Percentiles rank a stretch among this genome's conserved stretches.
These are phyloP conservation scores for Parnassius orleans DNA, from an alignment of 2,888 invertebrate genomes.

Conservation along the genomic window DNA sequence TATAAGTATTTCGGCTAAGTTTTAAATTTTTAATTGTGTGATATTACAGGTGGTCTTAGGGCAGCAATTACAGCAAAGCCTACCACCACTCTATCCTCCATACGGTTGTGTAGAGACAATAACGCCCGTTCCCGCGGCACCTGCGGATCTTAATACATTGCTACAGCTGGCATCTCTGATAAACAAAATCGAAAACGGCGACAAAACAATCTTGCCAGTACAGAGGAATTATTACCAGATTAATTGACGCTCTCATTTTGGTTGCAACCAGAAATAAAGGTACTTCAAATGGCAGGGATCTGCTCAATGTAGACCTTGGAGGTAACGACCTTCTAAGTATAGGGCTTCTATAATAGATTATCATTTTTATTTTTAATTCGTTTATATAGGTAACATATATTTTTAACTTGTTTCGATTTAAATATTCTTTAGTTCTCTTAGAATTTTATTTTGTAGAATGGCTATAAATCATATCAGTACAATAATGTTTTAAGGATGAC, in stretches of 20 bases:
- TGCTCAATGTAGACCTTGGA: conserved; percentile 19
- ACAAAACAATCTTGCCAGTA: conserved; percentile 12
- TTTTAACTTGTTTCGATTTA: too few species aligned
- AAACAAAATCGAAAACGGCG: conserved; percentile 1
- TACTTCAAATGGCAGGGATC: conserved; percentile 12
- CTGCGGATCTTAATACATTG: conserved; percentile 22
- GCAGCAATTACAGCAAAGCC: conserved; percentile 5
- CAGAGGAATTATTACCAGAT: conserved; percentile 24
- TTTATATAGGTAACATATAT: too few species aligned
- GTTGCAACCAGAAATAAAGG: conserved; percentile 20
- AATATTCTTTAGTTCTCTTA: too few species aligned
- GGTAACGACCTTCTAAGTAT: conserved; percentile 12
- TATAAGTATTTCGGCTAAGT: too few species aligned
- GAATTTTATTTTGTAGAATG: too few species aligned
- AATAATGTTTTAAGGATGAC: too few species aligned
- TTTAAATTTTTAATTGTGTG: too few species aligned
- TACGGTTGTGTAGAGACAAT: conserved; percentile 17
- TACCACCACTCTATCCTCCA: conserved; percentile 14
- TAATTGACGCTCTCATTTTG: conserved; percentile 27
- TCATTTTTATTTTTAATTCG: neutral
- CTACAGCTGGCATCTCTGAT: conserved; percentile 23
- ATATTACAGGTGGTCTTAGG: conserved; percentile 13
- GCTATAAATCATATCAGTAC: too few species aligned
- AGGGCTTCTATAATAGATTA: conserved; percentile 7
- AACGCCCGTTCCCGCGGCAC: conserved; percentile 7